Evolutionary conservation across 2,113 vertebrate genomes (phyloP).

Genomic region (Lepisosteus osseus): DNA sequence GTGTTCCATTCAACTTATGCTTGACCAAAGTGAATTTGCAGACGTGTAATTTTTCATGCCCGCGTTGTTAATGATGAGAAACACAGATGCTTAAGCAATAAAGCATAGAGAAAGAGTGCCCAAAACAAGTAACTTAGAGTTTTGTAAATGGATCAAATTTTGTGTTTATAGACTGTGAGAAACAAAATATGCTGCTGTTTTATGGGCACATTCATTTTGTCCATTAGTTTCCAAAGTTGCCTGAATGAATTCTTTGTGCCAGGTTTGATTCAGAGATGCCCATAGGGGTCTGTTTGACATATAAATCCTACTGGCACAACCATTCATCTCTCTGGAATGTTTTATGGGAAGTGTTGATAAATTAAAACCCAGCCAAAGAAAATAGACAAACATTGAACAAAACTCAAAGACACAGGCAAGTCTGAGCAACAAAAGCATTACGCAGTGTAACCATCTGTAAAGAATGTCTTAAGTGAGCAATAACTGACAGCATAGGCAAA

Average conservation of each 20-base stretch:
- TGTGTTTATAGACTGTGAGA: background rate
- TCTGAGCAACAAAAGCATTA: background rate
- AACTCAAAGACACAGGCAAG: background rate
- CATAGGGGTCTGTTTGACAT: background rate
- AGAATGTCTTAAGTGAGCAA: too few species aligned
- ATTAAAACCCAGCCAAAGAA: background rate
- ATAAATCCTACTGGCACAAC: slow-evolving; percentile 1
- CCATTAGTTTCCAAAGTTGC: background rate
- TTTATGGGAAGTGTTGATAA: background rate
- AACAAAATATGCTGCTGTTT: slow-evolving; percentile 9
- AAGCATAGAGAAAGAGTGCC: background rate
- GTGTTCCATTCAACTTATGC: background rate
- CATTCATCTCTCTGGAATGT: background rate
- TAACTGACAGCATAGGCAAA: too few species aligned
- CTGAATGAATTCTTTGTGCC: background rate
- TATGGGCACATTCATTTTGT: slow-evolving; percentile 2
- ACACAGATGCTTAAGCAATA: slow-evolving; percentile 4
- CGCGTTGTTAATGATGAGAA: slow-evolving; percentile 12
- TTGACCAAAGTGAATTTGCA: slow-evolving; percentile 9
- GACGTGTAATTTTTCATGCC: background rate
- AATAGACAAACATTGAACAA: background rate
- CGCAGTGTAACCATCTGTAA: too few species aligned
- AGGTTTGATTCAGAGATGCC: background rate
- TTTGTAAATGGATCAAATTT: background rate
- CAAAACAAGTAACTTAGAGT: slow-evolving; percentile 5